phyloP scores from a whole-genome alignment of 2,888 invertebrate species.

The Gonocerus acuteangulatus region DNA sequence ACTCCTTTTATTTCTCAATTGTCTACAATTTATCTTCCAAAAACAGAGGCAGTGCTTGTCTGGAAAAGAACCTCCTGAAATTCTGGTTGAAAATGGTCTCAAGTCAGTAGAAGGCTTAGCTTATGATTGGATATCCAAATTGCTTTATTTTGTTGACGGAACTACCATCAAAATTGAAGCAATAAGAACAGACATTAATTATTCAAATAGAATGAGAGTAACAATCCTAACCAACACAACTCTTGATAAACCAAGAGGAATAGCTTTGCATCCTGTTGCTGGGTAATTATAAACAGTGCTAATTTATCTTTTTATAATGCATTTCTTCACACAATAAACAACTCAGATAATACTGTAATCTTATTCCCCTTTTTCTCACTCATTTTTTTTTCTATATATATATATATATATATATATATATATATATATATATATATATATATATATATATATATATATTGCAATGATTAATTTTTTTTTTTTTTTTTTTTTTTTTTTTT shows the following conservation, averaged over 20 bases:
- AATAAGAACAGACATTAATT: constrained; percentile 57
- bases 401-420: too few relatives aligned
- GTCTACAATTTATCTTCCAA: too few relatives aligned
- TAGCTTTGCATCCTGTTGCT: constrained; percentile 66
- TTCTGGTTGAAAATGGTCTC: constrained; percentile 64
- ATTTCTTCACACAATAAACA: too few relatives aligned
- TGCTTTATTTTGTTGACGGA: constrained; percentile 82
- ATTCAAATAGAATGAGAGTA: constrained; percentile 63
- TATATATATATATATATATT: too few relatives aligned
- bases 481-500: too few relatives aligned
- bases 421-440: too few relatives aligned
- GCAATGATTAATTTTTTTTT: too few relatives aligned
- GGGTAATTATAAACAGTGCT: constrained; percentile 16
- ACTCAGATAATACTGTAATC: too few relatives aligned
- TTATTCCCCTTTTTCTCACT: neutral
- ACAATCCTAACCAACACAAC: constrained; percentile 62
- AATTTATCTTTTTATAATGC: too few relatives aligned
- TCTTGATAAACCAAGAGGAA: constrained; percentile 67
- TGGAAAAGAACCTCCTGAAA: constrained; percentile 57
- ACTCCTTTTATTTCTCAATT: too few relatives aligned
- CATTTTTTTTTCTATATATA: too few relatives aligned
- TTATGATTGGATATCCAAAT: constrained; percentile 78
- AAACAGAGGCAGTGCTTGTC: constrained; percentile 62
- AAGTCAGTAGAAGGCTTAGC: constrained; percentile 83
- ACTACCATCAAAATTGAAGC: constrained; percentile 71